Conservation (phyloP, 2,888 invertebrate genomes). For the Mystacides longicornis region DNA sequence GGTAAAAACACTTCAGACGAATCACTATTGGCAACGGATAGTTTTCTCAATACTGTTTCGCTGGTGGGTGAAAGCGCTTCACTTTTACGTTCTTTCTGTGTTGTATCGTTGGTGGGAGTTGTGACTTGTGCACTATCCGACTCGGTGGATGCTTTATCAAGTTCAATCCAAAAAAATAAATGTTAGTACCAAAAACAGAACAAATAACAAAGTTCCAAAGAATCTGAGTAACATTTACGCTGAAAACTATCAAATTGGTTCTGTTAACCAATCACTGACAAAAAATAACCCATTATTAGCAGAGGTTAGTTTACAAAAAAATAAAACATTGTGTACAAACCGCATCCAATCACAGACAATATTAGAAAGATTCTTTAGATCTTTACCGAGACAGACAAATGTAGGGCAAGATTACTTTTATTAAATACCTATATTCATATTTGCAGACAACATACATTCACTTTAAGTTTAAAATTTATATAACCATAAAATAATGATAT, state of each 20-base stretch:
- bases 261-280: too few relatives aligned
- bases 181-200: conserved; percentile 1
- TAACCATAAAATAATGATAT: too few relatives aligned
- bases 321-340: too few relatives aligned
- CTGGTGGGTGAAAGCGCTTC: not conserved
- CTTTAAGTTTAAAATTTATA: too few relatives aligned
- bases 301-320: too few relatives aligned
- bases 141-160: not conserved
- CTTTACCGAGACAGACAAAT: too few relatives aligned
- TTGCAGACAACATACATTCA: too few relatives aligned
- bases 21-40: conserved; percentile 4
- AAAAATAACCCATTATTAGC: too few relatives aligned
- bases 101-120: not conserved
- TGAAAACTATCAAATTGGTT: not conserved
- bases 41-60: not conserved
- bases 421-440: too few relatives aligned
- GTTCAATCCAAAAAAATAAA: not conserved
- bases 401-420: too few relatives aligned
- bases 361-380: too few relatives aligned
- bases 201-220: conserved; percentile 1
- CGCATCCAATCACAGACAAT: too few relatives aligned
- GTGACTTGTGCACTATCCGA: not conserved
- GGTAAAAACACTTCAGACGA: not conserved
- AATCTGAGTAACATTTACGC: not conserved
- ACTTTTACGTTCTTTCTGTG: not conserved